phyloP scores from a whole-genome alignment of 2,888 invertebrate species.

The Brenthis hecate region DNA sequence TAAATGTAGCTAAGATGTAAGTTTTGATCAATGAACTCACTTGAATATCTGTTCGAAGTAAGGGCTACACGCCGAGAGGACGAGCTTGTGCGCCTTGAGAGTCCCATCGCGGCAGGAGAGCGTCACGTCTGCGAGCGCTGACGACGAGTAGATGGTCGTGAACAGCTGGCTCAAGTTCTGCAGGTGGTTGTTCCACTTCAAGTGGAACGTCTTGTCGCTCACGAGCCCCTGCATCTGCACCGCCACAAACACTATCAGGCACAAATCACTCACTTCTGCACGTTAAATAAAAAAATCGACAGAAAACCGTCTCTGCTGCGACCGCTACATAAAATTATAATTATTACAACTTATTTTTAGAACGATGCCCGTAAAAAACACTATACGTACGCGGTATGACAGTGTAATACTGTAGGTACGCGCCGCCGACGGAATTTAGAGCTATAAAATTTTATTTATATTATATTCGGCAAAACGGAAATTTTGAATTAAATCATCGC shows the following conservation, averaged over 20 bases:
- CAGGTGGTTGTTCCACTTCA: slow-evolving; percentile 88
- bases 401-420: slow-evolving; percentile 81
- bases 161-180: slow-evolving; percentile 87
- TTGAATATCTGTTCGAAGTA: slow-evolving; percentile 89
- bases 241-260: slow-evolving; percentile 71
- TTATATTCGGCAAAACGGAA: slow-evolving; percentile 63
- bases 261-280: slow-evolving; percentile 70
- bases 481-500: slow-evolving; percentile 64
- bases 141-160: slow-evolving; percentile 86
- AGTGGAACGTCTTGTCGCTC: slow-evolving; percentile 86
- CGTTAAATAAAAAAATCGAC: slow-evolving; percentile 67
- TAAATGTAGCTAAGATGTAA: slow-evolving; percentile 11
- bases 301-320: slow-evolving; percentile 77
- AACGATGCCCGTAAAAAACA: slow-evolving; percentile 83
- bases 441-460: slow-evolving; percentile 76
- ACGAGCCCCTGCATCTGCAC: slow-evolving; percentile 82
- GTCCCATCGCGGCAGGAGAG: slow-evolving; percentile 87
- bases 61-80: slow-evolving; percentile 88
- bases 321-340: slow-evolving; percentile 83
- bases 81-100: slow-evolving; percentile 87
- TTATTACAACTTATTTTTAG: slow-evolving; percentile 83
- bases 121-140: slow-evolving; percentile 86
- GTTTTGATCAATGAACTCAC: slow-evolving; percentile 51
- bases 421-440: slow-evolving; percentile 79
- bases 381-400: slow-evolving; percentile 83